A percentile compares a stretch with the other conserved stretches of the same genome.
Evolutionary conservation across 1,140 invertebrate species (phyloP).

Genomic region (Goniozus legneri): DNA sequence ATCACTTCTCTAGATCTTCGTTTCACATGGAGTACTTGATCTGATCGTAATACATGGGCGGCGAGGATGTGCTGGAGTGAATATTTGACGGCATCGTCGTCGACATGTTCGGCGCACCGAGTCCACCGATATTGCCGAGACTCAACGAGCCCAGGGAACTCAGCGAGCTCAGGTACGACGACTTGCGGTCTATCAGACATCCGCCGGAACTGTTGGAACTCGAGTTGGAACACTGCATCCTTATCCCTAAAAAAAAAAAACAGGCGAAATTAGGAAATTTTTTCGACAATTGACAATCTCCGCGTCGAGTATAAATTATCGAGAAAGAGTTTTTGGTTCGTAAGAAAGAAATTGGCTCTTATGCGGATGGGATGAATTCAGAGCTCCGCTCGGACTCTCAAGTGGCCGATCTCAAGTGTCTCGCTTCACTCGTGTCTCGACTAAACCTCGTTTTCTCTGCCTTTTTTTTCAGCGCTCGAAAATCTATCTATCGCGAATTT

Average conservation of each 20-base stretch:
- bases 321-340: too few species aligned
- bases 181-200: constrained; percentile 43
- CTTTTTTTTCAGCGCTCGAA: constrained; percentile 11
- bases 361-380: constrained; percentile 29
- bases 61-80: constrained; percentile 19
- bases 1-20: too few species aligned
- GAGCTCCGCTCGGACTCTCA: constrained; percentile 27
- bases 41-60: constrained; percentile 46
- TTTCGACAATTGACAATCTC: too few species aligned
- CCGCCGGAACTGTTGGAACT: constrained; percentile 39
- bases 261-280: too few species aligned
- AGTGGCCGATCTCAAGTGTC: constrained; percentile 35
- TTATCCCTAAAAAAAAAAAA: constrained; percentile 28
- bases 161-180: constrained; percentile 37
- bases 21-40: constrained; percentile 47
- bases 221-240: constrained; percentile 37
- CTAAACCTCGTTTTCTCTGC: constrained; percentile 16
- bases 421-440: constrained; percentile 39
- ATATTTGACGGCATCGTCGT: constrained; percentile 32
- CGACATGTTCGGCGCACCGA: constrained; percentile 35
- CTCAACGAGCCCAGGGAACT: constrained; percentile 38
- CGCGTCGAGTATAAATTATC: constrained; percentile 1
- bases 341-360: too few species aligned
- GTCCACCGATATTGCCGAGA: constrained; percentile 38
- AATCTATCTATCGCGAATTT: too few species aligned